These are phyloP conservation scores for Chaetogeoica ovagalla DNA, from an alignment of 2,888 invertebrate species.

Conservation along the genomic window DNA sequence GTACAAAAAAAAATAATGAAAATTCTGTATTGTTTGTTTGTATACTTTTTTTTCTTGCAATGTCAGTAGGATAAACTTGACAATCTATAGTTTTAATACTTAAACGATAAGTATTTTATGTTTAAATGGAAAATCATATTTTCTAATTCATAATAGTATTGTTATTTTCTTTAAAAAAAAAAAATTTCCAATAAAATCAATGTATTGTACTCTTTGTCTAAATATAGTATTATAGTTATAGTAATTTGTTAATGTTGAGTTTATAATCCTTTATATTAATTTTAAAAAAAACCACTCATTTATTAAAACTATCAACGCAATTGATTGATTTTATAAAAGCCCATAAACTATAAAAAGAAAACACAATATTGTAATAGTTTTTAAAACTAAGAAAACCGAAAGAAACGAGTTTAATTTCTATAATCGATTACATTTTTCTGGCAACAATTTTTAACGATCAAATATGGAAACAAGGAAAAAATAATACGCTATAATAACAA, in stretches of 20 bases:
- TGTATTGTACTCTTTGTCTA: background rate
- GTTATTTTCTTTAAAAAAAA: background rate
- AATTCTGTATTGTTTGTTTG: background rate
- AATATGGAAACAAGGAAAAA: no score
- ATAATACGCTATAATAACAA: no score
- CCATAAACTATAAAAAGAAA: no score
- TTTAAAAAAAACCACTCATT: background rate
- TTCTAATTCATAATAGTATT: slow-evolving; percentile 9
- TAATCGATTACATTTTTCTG: no score
- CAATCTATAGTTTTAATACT: slow-evolving; percentile 44
- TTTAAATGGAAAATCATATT: background rate
- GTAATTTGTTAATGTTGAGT: slow-evolving; percentile 3
- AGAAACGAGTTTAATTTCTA: no score
- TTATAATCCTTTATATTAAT: background rate
- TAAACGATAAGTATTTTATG: slow-evolving; percentile 18
- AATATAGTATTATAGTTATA: slow-evolving; percentile 1
- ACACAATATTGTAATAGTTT: no score
- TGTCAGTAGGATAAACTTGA: slow-evolving; percentile 42
- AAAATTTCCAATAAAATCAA: background rate
- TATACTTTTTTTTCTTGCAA: background rate
- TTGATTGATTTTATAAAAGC: background rate
- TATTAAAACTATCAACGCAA: background rate
- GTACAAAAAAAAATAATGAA: slow-evolving; percentile 7
- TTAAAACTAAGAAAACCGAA: no score
- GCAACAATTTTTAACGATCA: no score